Percentiles rank a stretch among this genome's conserved stretches.
These are phyloP conservation scores for Caradrina kadenii DNA, from an alignment of 2,888 invertebrate genomes.

Conservation along the genomic window DNA sequence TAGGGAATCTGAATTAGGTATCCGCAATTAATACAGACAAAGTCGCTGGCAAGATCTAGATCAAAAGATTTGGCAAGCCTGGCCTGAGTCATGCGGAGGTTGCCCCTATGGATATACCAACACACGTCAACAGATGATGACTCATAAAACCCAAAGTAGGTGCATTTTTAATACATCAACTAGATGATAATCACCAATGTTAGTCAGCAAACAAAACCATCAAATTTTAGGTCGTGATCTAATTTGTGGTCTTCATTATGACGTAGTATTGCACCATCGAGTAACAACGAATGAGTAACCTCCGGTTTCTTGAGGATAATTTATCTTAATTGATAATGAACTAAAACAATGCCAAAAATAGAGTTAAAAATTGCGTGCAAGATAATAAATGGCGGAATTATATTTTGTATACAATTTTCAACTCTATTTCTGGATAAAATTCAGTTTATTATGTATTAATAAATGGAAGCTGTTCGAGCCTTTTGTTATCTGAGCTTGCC, in stretches of 20 bases:
- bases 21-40: too few species aligned
- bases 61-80: neutral
- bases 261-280: neutral
- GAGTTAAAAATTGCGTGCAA: too few species aligned
- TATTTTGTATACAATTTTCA: too few species aligned
- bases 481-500: too few species aligned
- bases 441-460: too few species aligned
- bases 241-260: neutral
- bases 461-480: too few species aligned
- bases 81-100: slow-evolving; percentile 25
- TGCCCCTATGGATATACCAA: slow-evolving; percentile 6
- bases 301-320: neutral
- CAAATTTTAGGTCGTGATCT: neutral
- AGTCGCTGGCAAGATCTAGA: too few species aligned
- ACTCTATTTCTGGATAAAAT: too few species aligned
- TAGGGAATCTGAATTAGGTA: too few species aligned
- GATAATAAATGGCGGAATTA: too few species aligned
- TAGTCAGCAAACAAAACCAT: slow-evolving; percentile 5
- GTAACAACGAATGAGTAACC: neutral
- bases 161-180: slow-evolving; percentile 10
- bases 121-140: slow-evolving; percentile 27
- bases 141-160: slow-evolving; percentile 8
- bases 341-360: too few species aligned
- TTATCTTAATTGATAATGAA: too few species aligned
- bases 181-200: neutral